phyloP scores from a whole-genome alignment of 2,797 vertebrate species.

The Gymnoscopelus microlampas region DNA sequence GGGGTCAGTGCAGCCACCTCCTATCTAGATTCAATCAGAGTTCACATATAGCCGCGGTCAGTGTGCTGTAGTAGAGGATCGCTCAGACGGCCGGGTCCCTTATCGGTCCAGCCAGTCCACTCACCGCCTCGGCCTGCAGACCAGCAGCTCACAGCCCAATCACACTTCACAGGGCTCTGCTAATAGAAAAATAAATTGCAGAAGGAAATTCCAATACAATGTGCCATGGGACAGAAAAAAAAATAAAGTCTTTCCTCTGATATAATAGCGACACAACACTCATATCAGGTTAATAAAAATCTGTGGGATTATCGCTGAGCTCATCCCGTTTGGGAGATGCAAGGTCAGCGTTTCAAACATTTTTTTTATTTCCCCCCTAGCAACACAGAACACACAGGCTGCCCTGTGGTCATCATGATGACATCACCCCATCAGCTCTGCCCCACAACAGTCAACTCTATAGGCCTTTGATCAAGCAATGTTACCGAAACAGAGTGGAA shows the following conservation, averaged over 20 bases:
- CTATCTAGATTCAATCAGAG: constrained; percentile 47
- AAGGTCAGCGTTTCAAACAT: constrained; percentile 56
- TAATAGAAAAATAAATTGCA: constrained; percentile 69
- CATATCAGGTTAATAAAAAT: constrained; percentile 54
- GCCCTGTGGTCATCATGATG: not conserved
- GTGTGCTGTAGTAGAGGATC: constrained; percentile 26
- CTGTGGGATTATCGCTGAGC: constrained; percentile 58
- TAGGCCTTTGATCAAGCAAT: too few relatives aligned
- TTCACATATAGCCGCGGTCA: constrained; percentile 3
- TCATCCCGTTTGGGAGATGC: constrained; percentile 49
- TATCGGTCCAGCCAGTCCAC: constrained; percentile 60
- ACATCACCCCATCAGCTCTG: constrained; percentile 7
- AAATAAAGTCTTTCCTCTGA: constrained; percentile 31
- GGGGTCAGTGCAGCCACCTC: constrained; percentile 18
- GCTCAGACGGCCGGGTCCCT: constrained; percentile 31
- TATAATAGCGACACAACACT: constrained; percentile 43
- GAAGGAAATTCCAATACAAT: constrained; percentile 40
- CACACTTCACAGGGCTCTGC: constrained; percentile 55
- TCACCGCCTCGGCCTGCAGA: constrained; percentile 24
- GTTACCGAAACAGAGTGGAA: too few relatives aligned
- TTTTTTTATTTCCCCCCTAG: too few relatives aligned
- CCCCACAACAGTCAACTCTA: constrained; percentile 3
- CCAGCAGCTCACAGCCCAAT: constrained; percentile 45
- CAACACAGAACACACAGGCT: not conserved
- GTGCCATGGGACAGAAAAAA: constrained; percentile 14